phyloP scores from a whole-genome alignment of 2,888 invertebrate species.

The Andrena haemorrhoa region DNA sequence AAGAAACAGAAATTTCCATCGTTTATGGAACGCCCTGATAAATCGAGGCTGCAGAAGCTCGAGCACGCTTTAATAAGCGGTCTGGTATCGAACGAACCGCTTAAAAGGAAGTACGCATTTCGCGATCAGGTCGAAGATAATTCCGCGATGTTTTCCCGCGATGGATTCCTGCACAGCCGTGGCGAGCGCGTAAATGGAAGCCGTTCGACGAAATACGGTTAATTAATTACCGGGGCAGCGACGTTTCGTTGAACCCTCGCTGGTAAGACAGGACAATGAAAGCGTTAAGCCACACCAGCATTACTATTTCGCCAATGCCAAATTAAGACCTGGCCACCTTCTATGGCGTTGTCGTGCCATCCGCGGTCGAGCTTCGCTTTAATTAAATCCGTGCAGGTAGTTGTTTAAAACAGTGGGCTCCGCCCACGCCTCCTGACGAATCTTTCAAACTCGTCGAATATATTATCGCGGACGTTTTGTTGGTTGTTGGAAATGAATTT shows the following conservation, averaged over 20 bases:
- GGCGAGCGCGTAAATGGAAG: constrained; percentile 21
- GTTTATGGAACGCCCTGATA: constrained; percentile 3
- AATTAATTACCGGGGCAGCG: constrained; percentile 46
- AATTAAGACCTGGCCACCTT: constrained; percentile 53
- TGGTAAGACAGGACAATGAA: constrained; percentile 50
- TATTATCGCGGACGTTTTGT: neutral
- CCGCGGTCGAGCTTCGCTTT: constrained; percentile 35
- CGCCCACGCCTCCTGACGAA: constrained; percentile 31
- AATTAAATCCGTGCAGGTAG: constrained; percentile 48
- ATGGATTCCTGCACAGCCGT: constrained; percentile 2
- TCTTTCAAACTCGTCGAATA: constrained; percentile 9
- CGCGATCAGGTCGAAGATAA: constrained; percentile 31
- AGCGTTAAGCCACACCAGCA: constrained; percentile 33
- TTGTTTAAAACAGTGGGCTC: constrained; percentile 36
- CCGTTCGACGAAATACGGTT: constrained; percentile 41
- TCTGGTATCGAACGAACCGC: constrained; percentile 11
- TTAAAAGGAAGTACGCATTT: constrained; percentile 31
- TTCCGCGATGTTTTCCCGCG: constrained; percentile 12
- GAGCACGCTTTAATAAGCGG: constrained; percentile 11
- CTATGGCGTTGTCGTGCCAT: constrained; percentile 36
- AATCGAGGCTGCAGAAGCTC: constrained; percentile 5
- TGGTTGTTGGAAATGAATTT: no score
- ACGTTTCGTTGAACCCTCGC: neutral
- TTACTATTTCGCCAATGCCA: constrained; percentile 53
- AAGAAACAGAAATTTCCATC: neutral